Percentiles rank a stretch among this genome's conserved stretches.
phyloP scores from a whole-genome alignment of 2,888 invertebrate genomes.

The Brachyptera putata region DNA sequence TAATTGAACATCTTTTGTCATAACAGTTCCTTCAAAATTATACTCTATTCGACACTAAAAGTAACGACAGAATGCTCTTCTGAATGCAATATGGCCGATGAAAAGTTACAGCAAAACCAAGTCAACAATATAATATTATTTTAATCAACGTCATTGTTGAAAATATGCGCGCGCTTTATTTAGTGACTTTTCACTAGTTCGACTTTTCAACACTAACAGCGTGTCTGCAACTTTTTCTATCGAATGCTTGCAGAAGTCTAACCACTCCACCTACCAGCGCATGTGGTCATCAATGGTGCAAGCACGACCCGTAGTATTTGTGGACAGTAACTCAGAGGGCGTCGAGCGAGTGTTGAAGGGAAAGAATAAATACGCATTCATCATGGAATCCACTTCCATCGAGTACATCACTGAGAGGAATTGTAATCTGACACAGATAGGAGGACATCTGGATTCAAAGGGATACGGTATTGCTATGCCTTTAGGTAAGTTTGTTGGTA shows the following conservation, averaged over 20 bases:
- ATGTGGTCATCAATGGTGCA: conserved; percentile 94
- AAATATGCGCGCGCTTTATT: too few relatives aligned
- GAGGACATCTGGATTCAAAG: conserved; percentile 79
- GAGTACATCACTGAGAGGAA: conserved; percentile 86
- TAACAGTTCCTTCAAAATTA: too few relatives aligned
- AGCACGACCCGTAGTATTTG: conserved; percentile 77
- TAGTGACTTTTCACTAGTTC: too few relatives aligned
- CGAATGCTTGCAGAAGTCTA: conserved; percentile 76
- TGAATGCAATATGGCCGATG: too few relatives aligned
- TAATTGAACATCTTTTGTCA: too few relatives aligned
- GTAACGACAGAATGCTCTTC: too few relatives aligned
- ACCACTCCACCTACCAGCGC: conserved; percentile 80
- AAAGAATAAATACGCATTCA: conserved; percentile 81
- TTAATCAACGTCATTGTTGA: too few relatives aligned
- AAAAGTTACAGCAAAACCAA: too few relatives aligned
- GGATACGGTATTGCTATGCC: conserved; percentile 93
- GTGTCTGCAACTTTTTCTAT: too few relatives aligned
- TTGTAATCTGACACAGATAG: conserved; percentile 80
- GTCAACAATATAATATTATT: too few relatives aligned
- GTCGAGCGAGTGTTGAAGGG: conserved; percentile 76
- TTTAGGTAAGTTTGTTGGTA: conserved; percentile 59
- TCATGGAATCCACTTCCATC: conserved; percentile 94
- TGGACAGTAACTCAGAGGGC: conserved; percentile 78
- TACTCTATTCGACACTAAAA: too few relatives aligned
- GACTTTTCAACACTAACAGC: too few relatives aligned